Evolutionary conservation across 2,797 vertebrate species (phyloP).

Genomic region (Tenualosa ilisha): DNA sequence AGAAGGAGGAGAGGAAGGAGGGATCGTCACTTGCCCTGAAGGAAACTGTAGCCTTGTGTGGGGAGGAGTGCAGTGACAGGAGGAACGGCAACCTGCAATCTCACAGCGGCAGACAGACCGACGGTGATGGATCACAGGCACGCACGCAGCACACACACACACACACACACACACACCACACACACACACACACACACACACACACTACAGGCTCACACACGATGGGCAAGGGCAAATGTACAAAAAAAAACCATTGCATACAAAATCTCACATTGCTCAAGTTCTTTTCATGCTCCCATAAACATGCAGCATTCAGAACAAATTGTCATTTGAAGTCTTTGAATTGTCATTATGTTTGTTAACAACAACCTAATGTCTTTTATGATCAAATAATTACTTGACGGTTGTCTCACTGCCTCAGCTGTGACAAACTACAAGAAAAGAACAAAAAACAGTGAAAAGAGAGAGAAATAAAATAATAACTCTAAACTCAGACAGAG

Average conservation of each 20-base stretch:
- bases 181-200: conserved; percentile 9
- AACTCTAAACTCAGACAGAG: too few relatives aligned
- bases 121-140: conserved; percentile 23
- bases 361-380: not conserved
- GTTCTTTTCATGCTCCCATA: not conserved
- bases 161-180: conserved; percentile 20
- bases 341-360: not conserved
- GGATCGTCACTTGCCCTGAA: conserved; percentile 16
- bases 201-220: not conserved
- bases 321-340: not conserved
- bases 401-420: not conserved
- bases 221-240: not conserved
- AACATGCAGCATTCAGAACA: not conserved
- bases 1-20: conserved; percentile 12
- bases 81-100: conserved; percentile 22
- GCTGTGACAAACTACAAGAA: not conserved
- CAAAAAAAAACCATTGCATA: not conserved
- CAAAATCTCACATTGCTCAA: not conserved
- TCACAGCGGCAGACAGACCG: conserved; percentile 22
- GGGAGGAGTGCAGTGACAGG: conserved; percentile 28
- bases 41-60: conserved; percentile 1
- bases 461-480: too few relatives aligned
- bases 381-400: not conserved
- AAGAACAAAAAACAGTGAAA: not conserved
- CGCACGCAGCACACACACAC: conserved; percentile 11